Evolutionary conservation across 2,888 invertebrate species (phyloP).

Genomic region (Rotaria macrura): DNA sequence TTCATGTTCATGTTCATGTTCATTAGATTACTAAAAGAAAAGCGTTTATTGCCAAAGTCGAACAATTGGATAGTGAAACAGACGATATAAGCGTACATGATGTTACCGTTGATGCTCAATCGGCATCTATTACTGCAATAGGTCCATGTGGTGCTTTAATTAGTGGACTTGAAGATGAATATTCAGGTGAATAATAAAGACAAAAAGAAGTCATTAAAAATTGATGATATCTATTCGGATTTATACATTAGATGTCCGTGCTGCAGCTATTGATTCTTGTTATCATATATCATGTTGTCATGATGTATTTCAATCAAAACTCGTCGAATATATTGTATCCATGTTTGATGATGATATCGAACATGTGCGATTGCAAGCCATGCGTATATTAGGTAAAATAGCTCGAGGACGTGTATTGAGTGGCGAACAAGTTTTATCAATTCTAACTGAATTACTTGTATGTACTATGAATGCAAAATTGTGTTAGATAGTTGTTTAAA

Average conservation of each 20-base stretch:
- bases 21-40: background rate
- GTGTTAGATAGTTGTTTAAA: too few relatives aligned
- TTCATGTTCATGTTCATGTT: too few relatives aligned
- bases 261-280: conserved; percentile 6
- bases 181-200: background rate
- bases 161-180: conserved; percentile 16
- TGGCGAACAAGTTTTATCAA: conserved; percentile 10
- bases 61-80: conserved; percentile 11
- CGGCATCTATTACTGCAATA: conserved; percentile 7
- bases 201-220: too few relatives aligned
- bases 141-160: conserved; percentile 2
- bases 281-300: conserved; percentile 16
- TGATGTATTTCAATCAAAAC: conserved; percentile 1
- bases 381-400: conserved; percentile 18
- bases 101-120: conserved; percentile 17
- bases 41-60: conserved; percentile 4
- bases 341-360: conserved; percentile 20
- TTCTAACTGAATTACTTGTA: background rate
- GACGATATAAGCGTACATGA: background rate
- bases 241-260: background rate
- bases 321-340: conserved; percentile 12
- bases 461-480: background rate
- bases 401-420: background rate
- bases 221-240: background rate
- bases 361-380: background rate